phyloP scores from a whole-genome alignment of 1,140 invertebrate species.

The Teleogryllus occipitalis region DNA sequence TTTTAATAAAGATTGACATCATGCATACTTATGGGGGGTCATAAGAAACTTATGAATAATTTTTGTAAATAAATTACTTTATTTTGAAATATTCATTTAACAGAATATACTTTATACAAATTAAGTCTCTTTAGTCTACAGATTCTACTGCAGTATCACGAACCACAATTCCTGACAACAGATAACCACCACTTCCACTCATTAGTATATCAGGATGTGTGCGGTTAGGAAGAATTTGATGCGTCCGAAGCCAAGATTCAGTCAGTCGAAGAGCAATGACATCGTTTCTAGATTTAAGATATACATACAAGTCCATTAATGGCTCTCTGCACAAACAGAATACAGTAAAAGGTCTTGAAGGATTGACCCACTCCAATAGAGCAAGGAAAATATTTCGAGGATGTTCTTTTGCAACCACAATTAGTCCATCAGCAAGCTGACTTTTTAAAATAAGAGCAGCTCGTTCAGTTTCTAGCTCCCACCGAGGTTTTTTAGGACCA shows the following conservation, averaged over 20 bases:
- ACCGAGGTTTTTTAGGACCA: slow-evolving; percentile 28
- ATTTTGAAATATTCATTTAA: neutral
- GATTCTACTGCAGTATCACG: neutral
- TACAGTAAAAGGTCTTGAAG: slow-evolving; percentile 74
- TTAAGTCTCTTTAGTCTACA: neutral
- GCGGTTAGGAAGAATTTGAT: slow-evolving; percentile 78
- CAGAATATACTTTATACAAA: too few relatives aligned
- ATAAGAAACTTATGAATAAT: too few relatives aligned
- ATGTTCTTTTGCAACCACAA: slow-evolving; percentile 76
- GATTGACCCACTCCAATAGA: slow-evolving; percentile 64
- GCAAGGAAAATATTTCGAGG: slow-evolving; percentile 66
- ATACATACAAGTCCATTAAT: slow-evolving; percentile 67
- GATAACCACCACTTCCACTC: slow-evolving; percentile 63
- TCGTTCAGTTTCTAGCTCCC: slow-evolving; percentile 31
- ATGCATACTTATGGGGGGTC: neutral
- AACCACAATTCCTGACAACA: slow-evolving; percentile 54
- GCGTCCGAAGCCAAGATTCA: slow-evolving; percentile 79
- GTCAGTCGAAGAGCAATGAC: slow-evolving; percentile 67
- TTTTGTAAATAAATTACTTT: neutral
- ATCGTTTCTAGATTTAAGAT: slow-evolving; percentile 57
- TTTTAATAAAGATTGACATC: neutral
- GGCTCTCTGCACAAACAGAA: slow-evolving; percentile 72
- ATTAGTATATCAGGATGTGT: slow-evolving; percentile 78
- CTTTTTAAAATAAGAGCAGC: slow-evolving; percentile 26
- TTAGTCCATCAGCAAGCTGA: slow-evolving; percentile 63